Evolutionary conservation across 2,797 vertebrate species (phyloP).

Genomic region (Crocidura indochinensis): DNA sequence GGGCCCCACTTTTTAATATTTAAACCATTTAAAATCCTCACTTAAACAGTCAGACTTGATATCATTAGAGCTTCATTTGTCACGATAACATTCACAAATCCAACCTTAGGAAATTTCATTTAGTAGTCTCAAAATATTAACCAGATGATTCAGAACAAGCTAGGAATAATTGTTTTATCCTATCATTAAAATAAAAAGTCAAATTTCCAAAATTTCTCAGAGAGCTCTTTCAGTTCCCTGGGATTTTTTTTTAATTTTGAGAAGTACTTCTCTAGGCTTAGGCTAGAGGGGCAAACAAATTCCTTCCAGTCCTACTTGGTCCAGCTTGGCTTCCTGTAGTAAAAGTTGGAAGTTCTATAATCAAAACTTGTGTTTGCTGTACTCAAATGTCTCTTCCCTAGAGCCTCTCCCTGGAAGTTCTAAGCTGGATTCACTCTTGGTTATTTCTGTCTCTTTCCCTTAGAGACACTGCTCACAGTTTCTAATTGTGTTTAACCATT

Average conservation of each 20-base stretch:
- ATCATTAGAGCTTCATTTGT: conserved; percentile 42
- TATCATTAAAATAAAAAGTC: conserved; percentile 58
- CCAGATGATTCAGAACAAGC: conserved; percentile 39
- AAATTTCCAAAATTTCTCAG: conserved; percentile 40
- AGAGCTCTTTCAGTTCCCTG: conserved; percentile 7
- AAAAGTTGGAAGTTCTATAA: conserved; percentile 17
- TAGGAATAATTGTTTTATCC: conserved; percentile 50
- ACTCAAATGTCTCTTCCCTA: not conserved
- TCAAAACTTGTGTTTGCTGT: conserved; percentile 1
- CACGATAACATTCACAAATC: conserved; percentile 48
- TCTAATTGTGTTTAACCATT: conserved; percentile 30
- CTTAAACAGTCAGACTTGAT: conserved; percentile 13
- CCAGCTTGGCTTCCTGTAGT: conserved; percentile 6
- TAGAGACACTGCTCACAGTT: conserved; percentile 33
- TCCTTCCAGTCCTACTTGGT: not conserved
- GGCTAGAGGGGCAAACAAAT: not conserved
- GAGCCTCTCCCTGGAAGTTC: conserved; percentile 26
- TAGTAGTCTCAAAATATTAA: conserved; percentile 16
- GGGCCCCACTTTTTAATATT: not conserved
- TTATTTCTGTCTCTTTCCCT: not conserved
- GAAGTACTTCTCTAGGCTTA: conserved; percentile 31
- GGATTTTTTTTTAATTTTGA: conserved; percentile 32
- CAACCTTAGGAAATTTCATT: conserved; percentile 47
- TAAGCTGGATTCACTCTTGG: conserved; percentile 41
- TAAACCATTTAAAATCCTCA: conserved; percentile 56